Evolutionary conservation across 2,888 invertebrate genomes (phyloP), one percentile per base, ranked within the genome.

Genomic region (Pogonocherus hispidulus): DNA sequence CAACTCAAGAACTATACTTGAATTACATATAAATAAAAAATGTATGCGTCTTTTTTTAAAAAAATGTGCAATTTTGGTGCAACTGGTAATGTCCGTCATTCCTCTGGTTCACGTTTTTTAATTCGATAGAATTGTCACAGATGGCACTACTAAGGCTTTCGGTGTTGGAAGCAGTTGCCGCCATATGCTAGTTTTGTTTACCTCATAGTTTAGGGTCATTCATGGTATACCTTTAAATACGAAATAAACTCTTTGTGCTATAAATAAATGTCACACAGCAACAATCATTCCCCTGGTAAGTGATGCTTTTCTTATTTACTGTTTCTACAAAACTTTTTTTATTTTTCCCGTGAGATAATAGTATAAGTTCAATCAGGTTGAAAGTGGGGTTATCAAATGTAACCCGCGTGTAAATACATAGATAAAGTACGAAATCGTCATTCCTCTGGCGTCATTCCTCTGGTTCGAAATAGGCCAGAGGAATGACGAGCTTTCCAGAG

Each of bases 401-500:
- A 41, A 41, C 41, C 41, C 14, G 41, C 41, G 41, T 41, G 41
- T n/a, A 41, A 41, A 41, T 41, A 41, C 41, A 41, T 41, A 41
- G 23, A 23, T 23, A 4, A 41, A 41, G 41, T 41, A 41, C 9
- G 41, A 41, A 41, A 41, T 41, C 41, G 41, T 41, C 41, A 41
- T 41, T 41, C 41, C 41, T 41, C 41, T 23, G 23, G 23, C 23
- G 23, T 23, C 23, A 23, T 23, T 23, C 23, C 23, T 23, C 23
- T 41, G 41, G 41, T 41, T 47, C 47, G 47, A 47, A 47, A 8
- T 47, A 47, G 18, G 19, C 47, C 47, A 47, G 47, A 47, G 47
- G 47, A 16, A 47, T 47, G 47, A 47, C 47, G 47, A 47, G 47
- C 47, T 47, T 47, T 47, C 47, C 47, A 47, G 47, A 47, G 47